phyloP scores from a whole-genome alignment of 2,113 vertebrate species.

The Cryptoleucopteryx plumbea region DNA sequence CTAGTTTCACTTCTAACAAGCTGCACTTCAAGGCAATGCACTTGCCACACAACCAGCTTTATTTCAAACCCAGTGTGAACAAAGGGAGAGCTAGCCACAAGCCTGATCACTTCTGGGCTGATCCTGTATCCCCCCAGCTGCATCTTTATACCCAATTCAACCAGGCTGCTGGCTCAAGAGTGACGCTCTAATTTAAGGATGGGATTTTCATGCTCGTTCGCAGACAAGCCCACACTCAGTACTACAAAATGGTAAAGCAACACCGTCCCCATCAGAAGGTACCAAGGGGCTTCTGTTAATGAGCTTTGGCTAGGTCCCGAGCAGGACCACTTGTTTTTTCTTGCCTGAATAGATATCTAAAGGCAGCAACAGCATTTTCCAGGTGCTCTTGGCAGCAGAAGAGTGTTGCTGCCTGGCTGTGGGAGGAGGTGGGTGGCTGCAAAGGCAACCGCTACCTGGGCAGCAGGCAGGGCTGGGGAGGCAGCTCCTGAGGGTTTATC shows the following conservation, averaged over 20 bases:
- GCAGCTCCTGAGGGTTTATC: neutral
- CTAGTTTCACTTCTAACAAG: neutral
- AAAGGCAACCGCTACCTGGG: neutral
- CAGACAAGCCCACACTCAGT: neutral
- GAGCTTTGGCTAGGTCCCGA: neutral
- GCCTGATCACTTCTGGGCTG: neutral
- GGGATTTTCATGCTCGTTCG: neutral
- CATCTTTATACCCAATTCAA: neutral
- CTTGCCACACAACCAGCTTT: neutral
- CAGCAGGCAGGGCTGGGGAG: neutral
- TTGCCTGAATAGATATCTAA: neutral
- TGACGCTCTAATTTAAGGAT: neutral
- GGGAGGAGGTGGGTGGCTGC: neutral
- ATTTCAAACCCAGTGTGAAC: neutral
- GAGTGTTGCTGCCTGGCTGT: neutral
- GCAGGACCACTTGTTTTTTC: neutral
- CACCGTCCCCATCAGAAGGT: neutral
- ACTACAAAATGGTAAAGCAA: neutral
- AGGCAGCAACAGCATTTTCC: neutral
- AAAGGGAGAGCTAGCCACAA: neutral
- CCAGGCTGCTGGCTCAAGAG: neutral
- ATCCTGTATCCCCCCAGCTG: neutral
- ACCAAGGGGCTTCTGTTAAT: neutral
- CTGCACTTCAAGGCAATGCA: neutral
- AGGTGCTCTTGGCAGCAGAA: neutral